A percentile compares a stretch with the other conserved stretches of the same genome.
Conservation (phyloP, 2,888 invertebrate genomes). For the Mallateleia sp. region DNA sequence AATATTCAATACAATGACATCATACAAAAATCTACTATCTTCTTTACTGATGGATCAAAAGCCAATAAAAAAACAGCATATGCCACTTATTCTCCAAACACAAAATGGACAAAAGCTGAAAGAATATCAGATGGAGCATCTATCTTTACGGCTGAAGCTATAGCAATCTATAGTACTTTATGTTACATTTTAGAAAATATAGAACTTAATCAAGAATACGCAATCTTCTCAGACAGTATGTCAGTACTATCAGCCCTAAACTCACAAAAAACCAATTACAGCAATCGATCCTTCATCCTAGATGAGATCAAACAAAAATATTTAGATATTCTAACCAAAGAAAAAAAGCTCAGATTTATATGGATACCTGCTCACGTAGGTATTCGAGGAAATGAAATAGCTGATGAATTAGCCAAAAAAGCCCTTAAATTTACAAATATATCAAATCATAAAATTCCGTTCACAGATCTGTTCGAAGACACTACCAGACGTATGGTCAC, state of each 20-base stretch:
- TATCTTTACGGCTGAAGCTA: neutral
- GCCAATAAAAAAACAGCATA: neutral
- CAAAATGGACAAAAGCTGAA: neutral
- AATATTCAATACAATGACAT: neutral
- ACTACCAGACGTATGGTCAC: too few relatives aligned
- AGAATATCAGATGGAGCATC: slow-evolving; percentile 5
- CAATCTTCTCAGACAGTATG: slow-evolving; percentile 22
- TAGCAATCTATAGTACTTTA: neutral
- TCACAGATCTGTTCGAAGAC: too few relatives aligned
- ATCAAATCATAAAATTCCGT: too few relatives aligned
- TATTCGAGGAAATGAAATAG: slow-evolving; percentile 17
- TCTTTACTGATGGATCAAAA: slow-evolving; percentile 26
- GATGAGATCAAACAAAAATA: slow-evolving; percentile 1
- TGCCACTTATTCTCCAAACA: neutral
- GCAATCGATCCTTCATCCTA: slow-evolving; percentile 1
- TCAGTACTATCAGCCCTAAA: too few relatives aligned
- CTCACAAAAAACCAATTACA: too few relatives aligned
- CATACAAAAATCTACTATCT: neutral
- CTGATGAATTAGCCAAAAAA: neutral
- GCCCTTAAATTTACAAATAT: too few relatives aligned
- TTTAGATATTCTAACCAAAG: too few relatives aligned
- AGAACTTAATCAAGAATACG: neutral
- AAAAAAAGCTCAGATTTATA: too few relatives aligned
- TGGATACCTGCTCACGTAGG: slow-evolving; percentile 4
- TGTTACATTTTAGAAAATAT: neutral